Base-by-base conservation (phyloP, 2,113 vertebrate species). In the Neogale vison region DNA sequence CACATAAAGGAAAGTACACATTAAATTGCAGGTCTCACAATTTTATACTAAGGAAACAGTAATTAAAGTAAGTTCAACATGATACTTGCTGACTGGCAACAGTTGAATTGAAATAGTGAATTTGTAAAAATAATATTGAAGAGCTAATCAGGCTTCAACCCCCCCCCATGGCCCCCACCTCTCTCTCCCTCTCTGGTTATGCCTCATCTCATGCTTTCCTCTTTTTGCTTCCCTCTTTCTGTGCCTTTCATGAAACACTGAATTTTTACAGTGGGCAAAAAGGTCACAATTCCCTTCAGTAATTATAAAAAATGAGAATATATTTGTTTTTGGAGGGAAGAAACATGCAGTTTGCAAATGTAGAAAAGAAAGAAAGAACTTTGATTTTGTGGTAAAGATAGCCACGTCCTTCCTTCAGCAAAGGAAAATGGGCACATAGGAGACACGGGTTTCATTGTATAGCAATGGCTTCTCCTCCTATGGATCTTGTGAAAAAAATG, bases 31-130 rank as follows among this genome's bases (percentile, higher is more conserved):
- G 69, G 47, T 90, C 72, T 93, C n/a, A 71, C 86, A 94, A 86
- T 72, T 80, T 79, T 67, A 50, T 91, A 42, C 17, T 96, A 97
- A 97, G 95, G 72, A 98, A 98, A 98, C 18, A 93, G 12, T 97
- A 98, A 98, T 97, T 98, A 96, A 87, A 1, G 0, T 88, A 65
- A 96, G 24, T 97, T 98, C 52, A 90, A 81, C 96, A 89, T 95
- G 85, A 92, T 79, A 96, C 57, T 71, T 52, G 47, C 80, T 92
- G 4, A 71, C 96, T 96, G 59, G 55, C 77, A 95, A 47, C 52
- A 77, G 31, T 63, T n/a, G 57, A 67, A 26, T 69, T 81, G 61
- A 97, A 97, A 94, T 97, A 79, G 77, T 18, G 91, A 88, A 42
- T 31, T 57, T 96, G 71, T 88, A 95, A 63, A 95, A 82, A 95